Evolutionary conservation across 23 tunicate species (phyloP), one percentile per base, ranked within the genome.

Genomic region (Pegea sp.): DNA sequence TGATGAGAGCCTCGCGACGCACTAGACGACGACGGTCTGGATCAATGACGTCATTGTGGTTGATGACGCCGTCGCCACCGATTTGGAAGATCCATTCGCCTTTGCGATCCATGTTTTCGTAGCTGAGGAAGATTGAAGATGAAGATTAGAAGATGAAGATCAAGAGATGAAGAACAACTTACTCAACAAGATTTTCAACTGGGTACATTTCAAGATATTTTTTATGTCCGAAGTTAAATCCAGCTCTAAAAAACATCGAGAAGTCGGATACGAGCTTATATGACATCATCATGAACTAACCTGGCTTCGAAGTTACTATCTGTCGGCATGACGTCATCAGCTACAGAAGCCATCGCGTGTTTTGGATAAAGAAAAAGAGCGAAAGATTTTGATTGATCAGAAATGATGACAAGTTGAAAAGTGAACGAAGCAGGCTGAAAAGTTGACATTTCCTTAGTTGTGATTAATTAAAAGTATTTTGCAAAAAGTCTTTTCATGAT

Each of bases 81-180:
- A 84, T 62, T 48, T 84, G 95, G 56, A 84, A 84, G 13, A 84
- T 73, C 95, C 95, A 84, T 54, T 72, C 76, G 0, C 95, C 95
- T 4, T 66, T 60, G 13, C 57, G 22, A 29, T 49, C 48, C 1
- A 76, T 78, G 67, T 84, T 84, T 43, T 65, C 56, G 53, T 68
- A 65, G 22, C 95, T 84, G 59, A 11, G 49, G 52, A 32, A n/a
- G n/a, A n/a, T n/a, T n/a, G n/a, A n/a, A n/a, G n/a, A n/a, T n/a
- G n/a, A n/a, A n/a, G n/a, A 20, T 16, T 22, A 61, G 11, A 19
- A 22, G 11, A 16, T 56, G 11, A 42, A 18, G 0, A 16, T 28
- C 16, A 27, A 57, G 7, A 24, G n/a, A 33, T 11, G 0, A n/a
- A 31, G 56, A 57, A 32, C 28, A 31, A 28, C 13, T 67, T 48